phyloP scores from a whole-genome alignment of 2,113 vertebrate species.

The Alethe diademata region DNA sequence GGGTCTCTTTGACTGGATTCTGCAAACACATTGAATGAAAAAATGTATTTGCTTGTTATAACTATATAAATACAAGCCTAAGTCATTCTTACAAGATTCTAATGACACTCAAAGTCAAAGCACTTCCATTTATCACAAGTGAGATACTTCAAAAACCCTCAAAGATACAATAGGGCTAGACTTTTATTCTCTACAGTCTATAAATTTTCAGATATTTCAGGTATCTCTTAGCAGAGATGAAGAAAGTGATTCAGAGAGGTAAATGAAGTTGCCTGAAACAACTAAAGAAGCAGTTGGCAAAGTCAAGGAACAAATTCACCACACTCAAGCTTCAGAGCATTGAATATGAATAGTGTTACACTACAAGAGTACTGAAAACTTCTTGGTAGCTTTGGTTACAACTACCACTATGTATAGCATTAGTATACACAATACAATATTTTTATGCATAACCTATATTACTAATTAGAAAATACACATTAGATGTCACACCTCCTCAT shows the following conservation, averaged over 20 bases:
- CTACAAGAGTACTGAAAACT: not conserved
- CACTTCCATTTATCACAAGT: not conserved
- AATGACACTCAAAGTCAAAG: not conserved
- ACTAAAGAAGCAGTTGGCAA: not conserved
- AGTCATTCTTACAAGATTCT: not conserved
- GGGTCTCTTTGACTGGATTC: not conserved
- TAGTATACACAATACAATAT: not conserved
- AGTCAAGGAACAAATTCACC: not conserved
- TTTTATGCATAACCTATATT: not conserved
- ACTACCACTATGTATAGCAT: not conserved
- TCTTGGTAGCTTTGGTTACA: not conserved
- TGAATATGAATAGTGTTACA: not conserved
- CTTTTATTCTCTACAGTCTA: not conserved
- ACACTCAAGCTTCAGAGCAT: not conserved
- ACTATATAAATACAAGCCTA: not conserved
- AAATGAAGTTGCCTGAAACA: not conserved
- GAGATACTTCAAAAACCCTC: not conserved
- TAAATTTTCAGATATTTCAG: not conserved
- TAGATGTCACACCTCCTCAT: not conserved
- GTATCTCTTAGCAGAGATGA: not conserved
- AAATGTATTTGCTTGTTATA: not conserved
- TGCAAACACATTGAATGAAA: not conserved
- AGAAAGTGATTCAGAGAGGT: not conserved
- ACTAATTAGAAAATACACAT: not conserved
- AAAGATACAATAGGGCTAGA: not conserved